Conservation (phyloP, 2,797 vertebrate genomes). For the Amblyraja radiata region DNA sequence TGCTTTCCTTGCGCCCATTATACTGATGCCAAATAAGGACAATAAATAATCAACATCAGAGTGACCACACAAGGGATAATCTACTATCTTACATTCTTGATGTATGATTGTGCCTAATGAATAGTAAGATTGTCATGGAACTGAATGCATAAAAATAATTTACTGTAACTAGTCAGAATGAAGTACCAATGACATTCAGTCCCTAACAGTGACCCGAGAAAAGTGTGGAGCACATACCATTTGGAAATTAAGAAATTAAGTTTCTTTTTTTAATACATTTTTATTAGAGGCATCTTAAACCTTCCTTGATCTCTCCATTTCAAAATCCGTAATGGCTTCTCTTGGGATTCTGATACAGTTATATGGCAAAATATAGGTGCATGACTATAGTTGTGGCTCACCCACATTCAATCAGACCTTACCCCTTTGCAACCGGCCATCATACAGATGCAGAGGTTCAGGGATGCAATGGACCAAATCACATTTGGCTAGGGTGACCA, state of each 20-base stretch:
- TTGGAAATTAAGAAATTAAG: neutral
- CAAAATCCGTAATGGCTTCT: neutral
- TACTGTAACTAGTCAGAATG: too few relatives aligned
- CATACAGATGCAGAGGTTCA: neutral
- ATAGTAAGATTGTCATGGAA: too few relatives aligned
- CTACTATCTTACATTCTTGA: too few relatives aligned
- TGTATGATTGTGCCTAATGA: too few relatives aligned
- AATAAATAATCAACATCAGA: neutral
- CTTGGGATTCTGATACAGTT: neutral
- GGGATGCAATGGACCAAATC: neutral
- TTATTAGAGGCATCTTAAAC: neutral
- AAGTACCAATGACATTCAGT: neutral
- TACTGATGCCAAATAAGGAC: neutral
- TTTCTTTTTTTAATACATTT: too few relatives aligned
- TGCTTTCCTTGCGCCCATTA: neutral
- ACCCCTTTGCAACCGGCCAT: too few relatives aligned
- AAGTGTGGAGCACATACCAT: neutral
- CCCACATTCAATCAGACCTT: neutral
- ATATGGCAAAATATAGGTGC: neutral
- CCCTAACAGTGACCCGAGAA: neutral
- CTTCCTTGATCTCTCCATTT: too few relatives aligned
- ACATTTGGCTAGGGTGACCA: neutral
- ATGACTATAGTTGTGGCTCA: neutral
- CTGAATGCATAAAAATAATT: too few relatives aligned
- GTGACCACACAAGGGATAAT: neutral